Conservation (phyloP, 2,797 vertebrate species). For the Periophthalmus magnuspinnatus region DNA sequence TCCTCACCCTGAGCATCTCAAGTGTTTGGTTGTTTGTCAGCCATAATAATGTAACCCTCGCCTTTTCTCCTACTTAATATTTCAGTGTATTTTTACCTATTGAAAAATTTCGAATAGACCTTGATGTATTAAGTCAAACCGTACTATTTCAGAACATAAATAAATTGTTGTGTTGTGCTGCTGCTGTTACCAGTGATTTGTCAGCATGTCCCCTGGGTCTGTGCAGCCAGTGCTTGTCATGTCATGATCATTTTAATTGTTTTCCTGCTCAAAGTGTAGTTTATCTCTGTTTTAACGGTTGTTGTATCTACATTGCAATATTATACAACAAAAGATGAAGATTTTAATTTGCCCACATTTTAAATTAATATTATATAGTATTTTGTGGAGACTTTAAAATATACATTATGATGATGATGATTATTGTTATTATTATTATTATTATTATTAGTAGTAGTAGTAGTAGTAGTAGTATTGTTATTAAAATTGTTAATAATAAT, state of each 20-base stretch:
- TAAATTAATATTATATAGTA: background rate
- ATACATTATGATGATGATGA: too few species aligned
- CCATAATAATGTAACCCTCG: slow-evolving; percentile 17
- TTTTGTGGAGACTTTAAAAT: background rate
- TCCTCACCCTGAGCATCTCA: slow-evolving; percentile 28
- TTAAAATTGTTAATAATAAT: too few species aligned
- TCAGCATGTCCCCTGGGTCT: slow-evolving; percentile 18
- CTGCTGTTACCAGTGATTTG: slow-evolving; percentile 15
- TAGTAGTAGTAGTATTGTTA: too few species aligned
- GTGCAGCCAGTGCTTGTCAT: slow-evolving; percentile 24
- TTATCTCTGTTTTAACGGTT: slow-evolving; percentile 11
- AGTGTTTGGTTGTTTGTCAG: slow-evolving; percentile 41
- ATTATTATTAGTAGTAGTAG: too few species aligned
- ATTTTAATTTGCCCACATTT: background rate
- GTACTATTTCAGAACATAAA: background rate
- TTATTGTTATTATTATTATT: too few species aligned
- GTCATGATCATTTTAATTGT: slow-evolving; percentile 19
- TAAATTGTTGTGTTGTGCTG: slow-evolving; percentile 5
- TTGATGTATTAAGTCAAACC: background rate
- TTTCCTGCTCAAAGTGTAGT: slow-evolving; percentile 11
- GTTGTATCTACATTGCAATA: slow-evolving; percentile 11
- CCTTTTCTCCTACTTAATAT: slow-evolving; percentile 15
- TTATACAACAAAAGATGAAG: background rate
- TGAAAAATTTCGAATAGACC: background rate
- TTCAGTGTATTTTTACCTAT: background rate